These are phyloP conservation scores for Aspidiotus destructor DNA, from an alignment of 2,888 invertebrate genomes.

Conservation along the genomic window DNA sequence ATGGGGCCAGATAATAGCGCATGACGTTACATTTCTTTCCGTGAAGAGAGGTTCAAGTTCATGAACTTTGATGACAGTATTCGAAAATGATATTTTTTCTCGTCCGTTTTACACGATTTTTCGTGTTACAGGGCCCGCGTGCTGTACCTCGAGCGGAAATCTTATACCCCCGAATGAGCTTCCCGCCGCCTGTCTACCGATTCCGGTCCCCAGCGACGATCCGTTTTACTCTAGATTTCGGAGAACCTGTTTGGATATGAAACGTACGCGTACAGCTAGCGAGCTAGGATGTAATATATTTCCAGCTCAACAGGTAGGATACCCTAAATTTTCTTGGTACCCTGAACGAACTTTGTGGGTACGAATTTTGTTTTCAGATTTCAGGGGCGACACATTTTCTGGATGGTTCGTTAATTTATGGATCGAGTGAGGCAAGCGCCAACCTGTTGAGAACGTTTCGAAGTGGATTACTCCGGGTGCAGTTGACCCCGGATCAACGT, in stretches of 20 bases:
- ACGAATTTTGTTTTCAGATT: constrained; percentile 14
- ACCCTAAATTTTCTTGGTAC: background rate
- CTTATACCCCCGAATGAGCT: constrained; percentile 38
- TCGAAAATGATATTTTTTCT: constrained; percentile 3
- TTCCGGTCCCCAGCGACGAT: constrained; percentile 34
- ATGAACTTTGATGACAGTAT: constrained; percentile 16
- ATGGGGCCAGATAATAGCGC: constrained; percentile 67
- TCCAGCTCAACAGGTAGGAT: constrained; percentile 34
- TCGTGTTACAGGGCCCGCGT: constrained; percentile 29
- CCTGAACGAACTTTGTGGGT: background rate
- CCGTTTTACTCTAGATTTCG: constrained; percentile 34
- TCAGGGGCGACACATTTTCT: constrained; percentile 56
- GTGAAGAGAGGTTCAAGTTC: constrained; percentile 34
- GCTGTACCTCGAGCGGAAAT: constrained; percentile 42
- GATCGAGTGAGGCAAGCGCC: constrained; percentile 52
- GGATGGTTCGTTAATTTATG: constrained; percentile 72
- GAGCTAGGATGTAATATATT: constrained; percentile 34
- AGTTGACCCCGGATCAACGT: constrained; percentile 49
- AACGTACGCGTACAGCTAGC: constrained; percentile 30
- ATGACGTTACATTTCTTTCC: constrained; percentile 51
- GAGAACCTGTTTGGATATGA: constrained; percentile 34
- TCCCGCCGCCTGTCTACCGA: constrained; percentile 38
- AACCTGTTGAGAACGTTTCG: constrained; percentile 40
- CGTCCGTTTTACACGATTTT: too few relatives aligned
- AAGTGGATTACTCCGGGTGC: constrained; percentile 42